phyloP scores from a whole-genome alignment of 2,797 vertebrate species.

The Sebastolobus alascanus region DNA sequence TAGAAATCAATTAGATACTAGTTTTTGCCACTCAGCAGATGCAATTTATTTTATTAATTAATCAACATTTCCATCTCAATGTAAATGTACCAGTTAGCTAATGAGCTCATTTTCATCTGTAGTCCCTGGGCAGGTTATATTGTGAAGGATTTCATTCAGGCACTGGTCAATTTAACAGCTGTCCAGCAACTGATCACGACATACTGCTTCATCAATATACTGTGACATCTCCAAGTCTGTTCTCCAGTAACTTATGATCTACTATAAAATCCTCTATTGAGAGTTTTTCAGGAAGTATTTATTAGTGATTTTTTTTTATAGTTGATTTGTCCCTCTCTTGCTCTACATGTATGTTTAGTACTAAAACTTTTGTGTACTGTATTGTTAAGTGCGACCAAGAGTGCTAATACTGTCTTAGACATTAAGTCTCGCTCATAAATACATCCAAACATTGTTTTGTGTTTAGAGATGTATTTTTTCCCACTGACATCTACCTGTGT shows the following conservation, averaged over 20 bases:
- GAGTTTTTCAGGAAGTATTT: not conserved
- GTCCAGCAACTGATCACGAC: not conserved
- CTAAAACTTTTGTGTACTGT: not conserved
- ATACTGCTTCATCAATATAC: not conserved
- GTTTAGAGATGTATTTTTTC: not conserved
- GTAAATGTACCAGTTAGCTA: too few relatives aligned
- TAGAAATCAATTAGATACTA: too few relatives aligned
- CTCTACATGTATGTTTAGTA: not conserved
- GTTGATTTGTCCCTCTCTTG: not conserved
- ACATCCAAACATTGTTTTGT: not conserved
- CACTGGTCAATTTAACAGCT: not conserved
- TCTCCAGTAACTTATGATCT: not conserved
- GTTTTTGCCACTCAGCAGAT: too few relatives aligned
- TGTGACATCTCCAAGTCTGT: not conserved
- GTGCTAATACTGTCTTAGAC: not conserved
- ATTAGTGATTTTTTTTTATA: not conserved
- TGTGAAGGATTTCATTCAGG: conserved; percentile 2
- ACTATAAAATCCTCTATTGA: not conserved
- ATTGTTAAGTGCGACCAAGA: not conserved
- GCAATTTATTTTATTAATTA: too few relatives aligned
- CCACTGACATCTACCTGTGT: not conserved
- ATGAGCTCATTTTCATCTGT: too few relatives aligned
- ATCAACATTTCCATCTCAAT: too few relatives aligned
- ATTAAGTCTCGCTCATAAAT: not conserved
- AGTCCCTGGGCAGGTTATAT: too few relatives aligned